Conservation (phyloP, 2,888 invertebrate genomes). For the Dasypolia templi region DNA sequence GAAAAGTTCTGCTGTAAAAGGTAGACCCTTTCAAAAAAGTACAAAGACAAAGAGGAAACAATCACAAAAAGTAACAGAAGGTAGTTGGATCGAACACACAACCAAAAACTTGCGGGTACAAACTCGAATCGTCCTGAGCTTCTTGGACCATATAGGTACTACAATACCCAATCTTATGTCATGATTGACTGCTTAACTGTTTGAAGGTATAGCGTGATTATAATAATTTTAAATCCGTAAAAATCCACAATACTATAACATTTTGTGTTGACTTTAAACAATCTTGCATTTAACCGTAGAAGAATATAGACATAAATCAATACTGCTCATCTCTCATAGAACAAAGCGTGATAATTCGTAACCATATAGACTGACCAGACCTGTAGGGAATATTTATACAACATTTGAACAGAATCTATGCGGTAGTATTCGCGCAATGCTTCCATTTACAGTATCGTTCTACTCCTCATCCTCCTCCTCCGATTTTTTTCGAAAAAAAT, state of each 20-base stretch:
- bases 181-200: background rate
- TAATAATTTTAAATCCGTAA: background rate
- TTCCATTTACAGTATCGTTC: background rate
- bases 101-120: background rate
- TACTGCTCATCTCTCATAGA: background rate
- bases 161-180: background rate
- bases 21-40: background rate
- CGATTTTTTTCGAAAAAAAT: background rate
- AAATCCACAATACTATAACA: background rate
- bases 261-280: background rate
- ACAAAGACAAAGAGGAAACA: background rate
- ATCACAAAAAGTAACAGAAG: background rate
- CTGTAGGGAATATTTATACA: background rate
- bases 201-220: background rate
- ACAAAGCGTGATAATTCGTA: background rate
- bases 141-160: background rate
- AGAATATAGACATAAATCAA: background rate
- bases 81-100: too few species aligned
- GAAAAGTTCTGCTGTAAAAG: too few species aligned
- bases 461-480: too few species aligned
- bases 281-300: background rate
- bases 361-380: background rate
- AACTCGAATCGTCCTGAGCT: background rate
- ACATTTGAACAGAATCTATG: background rate
- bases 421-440: background rate